A percentile compares a stretch with the other conserved stretches of the same genome.
Evolutionary conservation across 2,797 vertebrate species (phyloP).

Genomic region (Chelmon rostratus): DNA sequence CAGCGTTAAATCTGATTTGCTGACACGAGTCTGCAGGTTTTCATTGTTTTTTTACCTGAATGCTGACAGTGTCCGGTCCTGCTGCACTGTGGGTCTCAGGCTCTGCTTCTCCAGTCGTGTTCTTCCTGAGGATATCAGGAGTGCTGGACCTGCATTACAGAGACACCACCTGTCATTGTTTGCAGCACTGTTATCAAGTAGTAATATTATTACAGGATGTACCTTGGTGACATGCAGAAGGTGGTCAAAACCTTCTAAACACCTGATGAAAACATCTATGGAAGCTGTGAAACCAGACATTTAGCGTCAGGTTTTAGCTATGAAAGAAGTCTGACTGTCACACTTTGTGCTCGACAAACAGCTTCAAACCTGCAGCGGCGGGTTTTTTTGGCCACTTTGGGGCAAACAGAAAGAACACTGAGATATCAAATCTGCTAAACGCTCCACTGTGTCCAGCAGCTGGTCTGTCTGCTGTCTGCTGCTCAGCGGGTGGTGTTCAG

Average conservation of each 20-base stretch:
- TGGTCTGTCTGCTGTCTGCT: too few relatives aligned
- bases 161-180: background rate
- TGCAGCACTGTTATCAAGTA: background rate
- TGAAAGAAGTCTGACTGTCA: too few relatives aligned
- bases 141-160: slow-evolving; percentile 76
- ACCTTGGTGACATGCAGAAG: background rate
- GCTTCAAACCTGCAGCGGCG: too few relatives aligned
- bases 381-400: too few relatives aligned
- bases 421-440: too few relatives aligned
- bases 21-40: background rate
- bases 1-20: too few relatives aligned
- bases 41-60: slow-evolving; percentile 41
- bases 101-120: slow-evolving; percentile 51
- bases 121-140: slow-evolving; percentile 86
- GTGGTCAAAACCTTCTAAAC: background rate
- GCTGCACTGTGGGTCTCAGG: slow-evolving; percentile 8
- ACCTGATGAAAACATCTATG: background rate
- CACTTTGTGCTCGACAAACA: too few relatives aligned
- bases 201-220: background rate
- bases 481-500: too few relatives aligned
- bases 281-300: too few relatives aligned
- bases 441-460: too few relatives aligned
- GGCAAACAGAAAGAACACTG: too few relatives aligned
- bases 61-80: slow-evolving; percentile 19
- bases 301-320: too few relatives aligned